phyloP scores from a whole-genome alignment of 2,113 vertebrate species.

The Tauraco erythrolophus region DNA sequence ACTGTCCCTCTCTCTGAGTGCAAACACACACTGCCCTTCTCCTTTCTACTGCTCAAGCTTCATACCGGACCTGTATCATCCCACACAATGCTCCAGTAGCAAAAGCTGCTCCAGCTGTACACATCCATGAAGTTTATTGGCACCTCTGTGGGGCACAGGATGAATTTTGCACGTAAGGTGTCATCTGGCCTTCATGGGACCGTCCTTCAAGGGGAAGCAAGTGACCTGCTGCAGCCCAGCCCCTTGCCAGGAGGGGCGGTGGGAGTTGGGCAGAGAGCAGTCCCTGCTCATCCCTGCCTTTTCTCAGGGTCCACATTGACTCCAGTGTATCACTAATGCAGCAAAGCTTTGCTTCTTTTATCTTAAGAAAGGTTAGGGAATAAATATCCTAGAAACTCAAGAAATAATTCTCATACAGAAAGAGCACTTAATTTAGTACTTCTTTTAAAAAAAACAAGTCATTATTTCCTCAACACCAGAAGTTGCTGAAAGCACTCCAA shows the following conservation, averaged over 20 bases:
- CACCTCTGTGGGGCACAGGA: background rate
- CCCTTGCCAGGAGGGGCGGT: background rate
- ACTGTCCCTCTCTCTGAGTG: background rate
- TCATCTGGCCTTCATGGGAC: background rate
- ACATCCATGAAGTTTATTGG: background rate
- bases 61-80: fast-evolving
- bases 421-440: constrained; percentile 69
- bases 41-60: background rate
- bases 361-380: constrained; percentile 12
- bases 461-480: constrained; percentile 71
- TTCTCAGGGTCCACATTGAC: background rate
- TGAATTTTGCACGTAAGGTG: background rate
- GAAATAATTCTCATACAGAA: constrained; percentile 60
- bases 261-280: background rate
- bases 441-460: constrained; percentile 46
- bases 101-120: background rate
- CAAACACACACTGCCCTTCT: background rate
- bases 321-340: background rate
- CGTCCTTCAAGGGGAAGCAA: background rate
- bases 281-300: background rate
- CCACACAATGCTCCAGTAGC: fast-evolving
- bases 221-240: background rate
- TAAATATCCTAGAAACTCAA: constrained; percentile 67
- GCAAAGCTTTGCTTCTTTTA: background rate
- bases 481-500: constrained; percentile 78